Base-by-base conservation (phyloP, 2,888 invertebrate species). In the Rotaria sp. region DNA sequence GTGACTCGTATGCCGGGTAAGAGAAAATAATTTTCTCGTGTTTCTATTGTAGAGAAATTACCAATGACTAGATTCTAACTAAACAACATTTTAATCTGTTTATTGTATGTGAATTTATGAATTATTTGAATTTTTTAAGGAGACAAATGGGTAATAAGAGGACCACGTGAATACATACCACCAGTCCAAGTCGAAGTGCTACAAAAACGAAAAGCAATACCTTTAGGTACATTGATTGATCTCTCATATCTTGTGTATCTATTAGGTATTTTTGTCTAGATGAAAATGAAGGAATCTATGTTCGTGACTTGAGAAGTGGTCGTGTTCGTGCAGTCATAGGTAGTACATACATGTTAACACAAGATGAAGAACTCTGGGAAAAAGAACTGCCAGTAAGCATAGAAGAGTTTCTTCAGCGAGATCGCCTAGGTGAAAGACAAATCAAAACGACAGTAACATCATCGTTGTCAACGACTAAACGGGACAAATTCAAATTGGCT, bases 241-340 rank as follows among this genome's bases (percentile, higher is more conserved):
- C 11, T 45, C 4, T 52, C 2, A 15, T 52, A 4, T 52, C 18
- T 21, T 52, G 1, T 7, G 4, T 38, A 21, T 74, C 0, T 74
- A 5, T 74, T 74, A 0, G 7, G 38, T 2, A 24, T 21, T 38
- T 21, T 30, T 75, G 10, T 75, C 30, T 75, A 75, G 92, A 92
- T 88, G 92, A 92, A 87, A 92, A 92, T 88, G 92, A 92, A 89
- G 92, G 92, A 84, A 92, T 92, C 88, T 92, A 92, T 88, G 91
- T 92, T 67, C 88, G 92, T 41, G 91, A 92, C 88, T 90, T 91
- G 86, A 92, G 85, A 74, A 87, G 21, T 45, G 87, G 87, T 55
- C 84, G 91, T 90, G 91, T 92, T 24, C 88, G 92, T 84, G 90
- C 91, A 15, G 89, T 92, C 30, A 90, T 90, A 84, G 92, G 92